Evolutionary conservation across 37 sponge, comb jelly and placozoan species (phyloP).

Genomic region (Halichondria panicea): DNA sequence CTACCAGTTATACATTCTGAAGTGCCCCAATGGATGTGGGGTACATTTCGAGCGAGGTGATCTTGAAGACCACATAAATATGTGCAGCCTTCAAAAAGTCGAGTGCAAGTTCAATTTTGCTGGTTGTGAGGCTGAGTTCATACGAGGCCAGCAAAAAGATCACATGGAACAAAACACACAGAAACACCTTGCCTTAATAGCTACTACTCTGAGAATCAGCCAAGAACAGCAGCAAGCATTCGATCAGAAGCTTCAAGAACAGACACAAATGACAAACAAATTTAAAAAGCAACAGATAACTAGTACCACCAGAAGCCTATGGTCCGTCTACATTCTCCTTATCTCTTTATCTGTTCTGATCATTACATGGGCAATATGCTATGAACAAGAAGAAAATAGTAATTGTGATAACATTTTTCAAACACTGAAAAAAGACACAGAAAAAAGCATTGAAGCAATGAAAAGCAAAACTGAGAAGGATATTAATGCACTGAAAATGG

Average conservation of each 20-base stretch:
- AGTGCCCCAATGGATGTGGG: conserved; percentile 41
- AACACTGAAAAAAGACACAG: too few relatives aligned
- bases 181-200: conserved; percentile 4
- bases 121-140: conserved; percentile 7
- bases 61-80: conserved; percentile 19
- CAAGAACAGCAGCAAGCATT: not conserved
- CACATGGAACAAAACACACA: conserved; percentile 19
- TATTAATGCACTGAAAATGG: too few relatives aligned
- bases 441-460: too few relatives aligned
- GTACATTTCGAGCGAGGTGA: not conserved
- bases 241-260: not conserved
- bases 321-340: too few relatives aligned
- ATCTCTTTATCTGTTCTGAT: too few relatives aligned
- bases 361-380: too few relatives aligned
- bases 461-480: too few relatives aligned
- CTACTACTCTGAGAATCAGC: not conserved
- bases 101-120: conserved; percentile 26
- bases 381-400: too few relatives aligned
- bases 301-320: too few relatives aligned
- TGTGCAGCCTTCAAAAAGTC: conserved; percentile 20
- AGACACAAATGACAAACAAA: too few relatives aligned
- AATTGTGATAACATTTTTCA: too few relatives aligned
- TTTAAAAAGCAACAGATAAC: too few relatives aligned
- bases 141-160: conserved; percentile 1
- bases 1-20: conserved; percentile 2